Evolutionary conservation across 2,797 vertebrate genomes (phyloP).

Genomic region (Clarias pachynema): DNA sequence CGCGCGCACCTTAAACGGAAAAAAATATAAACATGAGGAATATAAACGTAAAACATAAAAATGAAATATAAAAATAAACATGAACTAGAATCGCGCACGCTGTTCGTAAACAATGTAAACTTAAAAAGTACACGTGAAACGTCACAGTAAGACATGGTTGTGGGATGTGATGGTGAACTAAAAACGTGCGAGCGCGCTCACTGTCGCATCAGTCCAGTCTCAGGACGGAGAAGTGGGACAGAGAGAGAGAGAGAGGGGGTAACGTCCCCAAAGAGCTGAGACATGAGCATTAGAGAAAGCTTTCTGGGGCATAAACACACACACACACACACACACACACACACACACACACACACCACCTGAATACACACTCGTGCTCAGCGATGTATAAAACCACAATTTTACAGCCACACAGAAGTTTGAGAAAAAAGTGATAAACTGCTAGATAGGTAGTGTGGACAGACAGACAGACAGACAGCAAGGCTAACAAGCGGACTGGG

Average conservation of each 20-base stretch:
- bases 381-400: background rate
- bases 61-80: background rate
- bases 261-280: conserved; percentile 52
- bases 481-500: background rate
- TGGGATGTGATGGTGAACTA: background rate
- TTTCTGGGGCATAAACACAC: conserved; percentile 69
- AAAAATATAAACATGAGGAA: background rate
- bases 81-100: too few relatives aligned
- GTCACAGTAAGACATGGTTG: background rate
- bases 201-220: conserved; percentile 34
- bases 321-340: background rate
- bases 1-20: too few relatives aligned
- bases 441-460: background rate
- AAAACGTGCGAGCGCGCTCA: background rate
- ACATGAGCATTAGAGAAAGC: conserved; percentile 54
- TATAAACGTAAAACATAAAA: background rate
- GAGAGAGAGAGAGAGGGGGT: conserved; percentile 11
- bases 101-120: too few relatives aligned
- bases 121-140: background rate
- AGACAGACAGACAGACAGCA: conserved; percentile 8
- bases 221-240: conserved; percentile 48
- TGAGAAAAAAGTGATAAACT: background rate
- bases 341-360: background rate
- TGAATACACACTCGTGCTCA: background rate
- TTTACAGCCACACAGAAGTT: background rate